Conservation (phyloP, 1,140 invertebrate genomes). For the Camponotus vicinus region DNA sequence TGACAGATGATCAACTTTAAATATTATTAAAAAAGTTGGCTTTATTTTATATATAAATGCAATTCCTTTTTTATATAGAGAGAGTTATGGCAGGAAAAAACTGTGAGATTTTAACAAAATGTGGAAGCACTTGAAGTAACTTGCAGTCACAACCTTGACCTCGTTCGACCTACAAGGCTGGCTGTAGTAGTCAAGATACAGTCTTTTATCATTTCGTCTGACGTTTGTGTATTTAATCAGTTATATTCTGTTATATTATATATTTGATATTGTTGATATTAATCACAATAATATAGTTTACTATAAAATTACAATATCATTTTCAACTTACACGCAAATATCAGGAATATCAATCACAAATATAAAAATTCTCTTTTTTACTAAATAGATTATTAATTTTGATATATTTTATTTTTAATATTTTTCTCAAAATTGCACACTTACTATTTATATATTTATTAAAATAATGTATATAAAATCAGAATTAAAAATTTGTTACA, state of each 20-base stretch:
- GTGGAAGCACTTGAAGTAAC: slow-evolving; percentile 76
- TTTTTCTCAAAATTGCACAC: neutral
- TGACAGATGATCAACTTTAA: neutral
- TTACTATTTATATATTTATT: neutral
- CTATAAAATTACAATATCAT: neutral
- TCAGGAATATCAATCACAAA: neutral
- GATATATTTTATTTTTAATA: neutral
- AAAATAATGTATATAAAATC: neutral
- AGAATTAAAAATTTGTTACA: neutral
- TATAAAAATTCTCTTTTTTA: neutral
- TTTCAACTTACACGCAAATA: neutral
- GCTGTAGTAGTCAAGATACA: slow-evolving; percentile 52
- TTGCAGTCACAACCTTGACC: slow-evolving; percentile 71
- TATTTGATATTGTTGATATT: neutral
- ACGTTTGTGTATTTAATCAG: slow-evolving; percentile 31
- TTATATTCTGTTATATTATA: neutral
- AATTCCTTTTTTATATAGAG: neutral
- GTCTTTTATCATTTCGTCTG: slow-evolving; percentile 57
- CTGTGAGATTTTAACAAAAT: slow-evolving; percentile 56
- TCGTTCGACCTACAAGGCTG: slow-evolving; percentile 57
- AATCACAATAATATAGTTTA: neutral
- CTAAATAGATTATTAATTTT: neutral
- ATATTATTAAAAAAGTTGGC: neutral
- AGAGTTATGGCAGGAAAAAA: slow-evolving; percentile 12
- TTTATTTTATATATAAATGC: neutral